These are phyloP conservation scores for Autographa gamma DNA, from an alignment of 2,888 invertebrate species.

Conservation along the genomic window DNA sequence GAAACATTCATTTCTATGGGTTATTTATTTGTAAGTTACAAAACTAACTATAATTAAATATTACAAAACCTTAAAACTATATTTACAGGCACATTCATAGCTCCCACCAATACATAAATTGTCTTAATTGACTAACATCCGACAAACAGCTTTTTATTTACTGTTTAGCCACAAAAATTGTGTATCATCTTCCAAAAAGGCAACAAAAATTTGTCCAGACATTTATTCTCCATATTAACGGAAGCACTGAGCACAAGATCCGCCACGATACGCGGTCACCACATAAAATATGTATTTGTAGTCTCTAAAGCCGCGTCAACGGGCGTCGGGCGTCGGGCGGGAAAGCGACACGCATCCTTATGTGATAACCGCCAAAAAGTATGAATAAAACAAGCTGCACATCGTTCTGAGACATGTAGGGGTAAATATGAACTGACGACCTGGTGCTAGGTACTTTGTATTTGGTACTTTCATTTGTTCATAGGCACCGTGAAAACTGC, in stretches of 20 bases:
- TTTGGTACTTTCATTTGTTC: background rate
- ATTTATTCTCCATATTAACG: conserved; percentile 1
- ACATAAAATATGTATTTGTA: conserved; percentile 3
- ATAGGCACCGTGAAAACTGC: too few relatives aligned
- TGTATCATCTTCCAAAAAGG: background rate
- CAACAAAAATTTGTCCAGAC: background rate
- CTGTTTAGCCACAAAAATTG: too few relatives aligned
- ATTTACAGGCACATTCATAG: too few relatives aligned
- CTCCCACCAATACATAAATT: too few relatives aligned
- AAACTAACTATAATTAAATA: too few relatives aligned
- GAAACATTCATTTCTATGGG: background rate
- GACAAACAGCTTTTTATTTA: too few relatives aligned
- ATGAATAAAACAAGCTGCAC: conserved; percentile 7
- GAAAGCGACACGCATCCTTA: conserved; percentile 6
- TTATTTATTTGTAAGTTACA: background rate
- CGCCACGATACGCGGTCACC: background rate
- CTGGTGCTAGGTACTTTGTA: background rate
- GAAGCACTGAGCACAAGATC: background rate
- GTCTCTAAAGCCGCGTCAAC: background rate
- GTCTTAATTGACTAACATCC: too few relatives aligned
- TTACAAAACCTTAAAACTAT: too few relatives aligned
- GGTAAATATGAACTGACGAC: background rate
- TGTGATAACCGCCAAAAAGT: conserved; percentile 7
- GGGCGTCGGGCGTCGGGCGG: too few relatives aligned
- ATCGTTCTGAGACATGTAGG: background rate